Conservation (phyloP, 1,140 invertebrate species). For the Sycophila sp. region DNA sequence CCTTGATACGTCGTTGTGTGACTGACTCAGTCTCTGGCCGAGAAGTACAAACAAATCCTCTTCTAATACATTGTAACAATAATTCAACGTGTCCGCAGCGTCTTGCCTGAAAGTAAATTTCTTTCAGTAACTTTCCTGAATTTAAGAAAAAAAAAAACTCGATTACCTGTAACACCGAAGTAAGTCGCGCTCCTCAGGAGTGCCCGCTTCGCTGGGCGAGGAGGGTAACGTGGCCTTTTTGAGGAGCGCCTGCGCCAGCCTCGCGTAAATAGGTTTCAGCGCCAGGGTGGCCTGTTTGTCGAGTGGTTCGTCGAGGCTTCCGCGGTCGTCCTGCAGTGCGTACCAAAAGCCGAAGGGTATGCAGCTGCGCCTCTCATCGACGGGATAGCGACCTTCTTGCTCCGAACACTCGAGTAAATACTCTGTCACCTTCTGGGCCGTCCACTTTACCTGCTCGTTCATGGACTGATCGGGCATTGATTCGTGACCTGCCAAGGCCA, state of each 20-base stretch:
- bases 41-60: slow-evolving; percentile 76
- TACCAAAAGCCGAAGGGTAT: slow-evolving; percentile 92
- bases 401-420: slow-evolving; percentile 79
- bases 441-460: slow-evolving; percentile 56
- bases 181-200: slow-evolving; percentile 82
- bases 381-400: slow-evolving; percentile 83
- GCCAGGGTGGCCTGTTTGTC: slow-evolving; percentile 64
- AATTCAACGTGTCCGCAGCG: slow-evolving; percentile 88
- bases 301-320: slow-evolving; percentile 65
- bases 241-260: slow-evolving; percentile 72
- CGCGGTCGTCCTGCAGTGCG: slow-evolving; percentile 81
- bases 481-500: slow-evolving; percentile 48
- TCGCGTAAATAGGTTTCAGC: slow-evolving; percentile 75
- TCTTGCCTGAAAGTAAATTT: slow-evolving; percentile 71
- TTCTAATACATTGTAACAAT: slow-evolving; percentile 83
- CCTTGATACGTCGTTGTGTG: slow-evolving; percentile 49
- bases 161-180: slow-evolving; percentile 84
- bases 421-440: slow-evolving; percentile 66
- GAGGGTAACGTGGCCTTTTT: slow-evolving; percentile 72
- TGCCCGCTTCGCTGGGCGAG: slow-evolving; percentile 56
- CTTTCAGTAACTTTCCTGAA: background rate
- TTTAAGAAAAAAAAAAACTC: background rate
- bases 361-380: slow-evolving; percentile 72
- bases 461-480: slow-evolving; percentile 41
- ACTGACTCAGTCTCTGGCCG: slow-evolving; percentile 66